Base-by-base conservation (phyloP, 2,797 vertebrate genomes). In the Clarias platycephalus region DNA sequence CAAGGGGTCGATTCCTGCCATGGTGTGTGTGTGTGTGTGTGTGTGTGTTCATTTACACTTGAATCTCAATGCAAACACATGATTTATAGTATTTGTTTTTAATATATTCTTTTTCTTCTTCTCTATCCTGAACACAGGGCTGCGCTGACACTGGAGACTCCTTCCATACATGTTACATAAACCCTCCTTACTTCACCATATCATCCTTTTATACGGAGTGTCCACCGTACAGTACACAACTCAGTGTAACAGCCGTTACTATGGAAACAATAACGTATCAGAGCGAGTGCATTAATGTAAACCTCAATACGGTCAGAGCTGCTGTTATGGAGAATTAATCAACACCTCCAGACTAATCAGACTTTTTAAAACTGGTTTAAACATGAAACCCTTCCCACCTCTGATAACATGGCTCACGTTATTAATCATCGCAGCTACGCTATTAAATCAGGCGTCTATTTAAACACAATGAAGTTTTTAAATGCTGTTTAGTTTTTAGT, bases 401-500 rank as follows among this genome's bases (percentile, higher is more conserved):
- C 24, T 49, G 60, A 64, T 64, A 28, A 64, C 2, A 2, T 1
- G 60, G 12, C n/a, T 64, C 77, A 12, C 9, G 9, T 79, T 37
- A 79, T 44, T 64, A 26, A 79, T 4, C 77, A 63, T 8, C 15
- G 37, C 26, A n/a, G 18, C 31, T 22, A 18, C 1, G 6, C 7
- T 18, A 44, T 64, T 60, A 44, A 64, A 79, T 26, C 60, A 44
- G 34, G 24, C 15, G 4, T 63, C 15, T 1, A 13, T 79, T 79
- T 8, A 44, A 37, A 63, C 7, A 2, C 31, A 3, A 5, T n/a
- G 20, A 37, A 20, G 75, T 62, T 79, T 76, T 58, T 24, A 31
- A 70, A 76, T 34, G 18, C 74, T 58, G 74, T 58, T 57, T 34
- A 57, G 72, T 40, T 79, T 77, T 44, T 79, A 40, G 3, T 20